A percentile compares a stretch with the other conserved stretches of the same genome.
Conservation (phyloP, 2,888 invertebrate genomes). For the Branchellion lobata region DNA sequence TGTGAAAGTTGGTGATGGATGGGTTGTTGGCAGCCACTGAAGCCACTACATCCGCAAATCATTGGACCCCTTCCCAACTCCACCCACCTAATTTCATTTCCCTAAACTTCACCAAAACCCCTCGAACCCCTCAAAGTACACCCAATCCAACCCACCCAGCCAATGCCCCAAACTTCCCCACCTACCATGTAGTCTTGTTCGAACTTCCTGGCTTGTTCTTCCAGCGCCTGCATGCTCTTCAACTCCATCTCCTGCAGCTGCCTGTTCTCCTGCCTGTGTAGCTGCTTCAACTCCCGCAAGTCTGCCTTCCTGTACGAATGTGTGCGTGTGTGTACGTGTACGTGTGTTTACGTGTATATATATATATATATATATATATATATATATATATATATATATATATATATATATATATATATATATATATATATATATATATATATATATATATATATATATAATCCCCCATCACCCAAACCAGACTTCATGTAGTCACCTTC, state of each 20-base stretch:
- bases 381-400: not conserved
- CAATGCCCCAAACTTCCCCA: not conserved
- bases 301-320: conserved; percentile 87
- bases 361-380: not conserved
- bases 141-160: not conserved
- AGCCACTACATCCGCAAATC: too few species aligned
- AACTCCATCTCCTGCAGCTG: conserved; percentile 92
- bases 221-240: conserved; percentile 73
- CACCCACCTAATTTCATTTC: too few species aligned
- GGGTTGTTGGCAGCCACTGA: too few species aligned
- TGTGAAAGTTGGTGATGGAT: too few species aligned
- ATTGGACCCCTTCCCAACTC: too few species aligned
- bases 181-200: conserved; percentile 63
- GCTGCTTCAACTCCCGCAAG: conserved; percentile 89
- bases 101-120: too few species aligned
- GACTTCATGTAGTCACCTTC: too few species aligned
- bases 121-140: conserved; percentile 9
- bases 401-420: too few species aligned
- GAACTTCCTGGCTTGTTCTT: conserved; percentile 88
- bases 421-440: too few species aligned
- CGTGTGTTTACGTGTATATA: too few species aligned
- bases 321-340: not conserved
- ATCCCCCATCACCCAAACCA: too few species aligned
- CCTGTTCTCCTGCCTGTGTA: conserved; percentile 97
- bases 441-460: too few species aligned